Conservation (phyloP, 1,140 invertebrate genomes). For the Calliphora vicina region DNA sequence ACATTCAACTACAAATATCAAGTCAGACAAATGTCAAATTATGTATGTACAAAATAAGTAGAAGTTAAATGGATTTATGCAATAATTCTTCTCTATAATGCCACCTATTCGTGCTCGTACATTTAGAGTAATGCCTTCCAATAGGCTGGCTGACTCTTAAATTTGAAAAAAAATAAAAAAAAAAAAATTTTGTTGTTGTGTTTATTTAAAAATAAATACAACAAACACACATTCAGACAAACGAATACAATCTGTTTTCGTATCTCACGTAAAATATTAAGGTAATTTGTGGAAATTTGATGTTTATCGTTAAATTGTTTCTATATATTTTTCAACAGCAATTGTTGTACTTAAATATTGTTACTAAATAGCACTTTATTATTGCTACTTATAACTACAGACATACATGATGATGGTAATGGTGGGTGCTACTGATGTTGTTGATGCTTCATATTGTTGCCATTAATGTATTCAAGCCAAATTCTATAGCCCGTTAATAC, state of each 20-base stretch:
- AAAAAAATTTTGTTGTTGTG: no score
- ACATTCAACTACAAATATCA: neutral
- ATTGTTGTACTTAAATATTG: neutral
- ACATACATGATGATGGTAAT: no score
- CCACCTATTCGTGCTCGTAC: neutral
- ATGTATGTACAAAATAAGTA: neutral
- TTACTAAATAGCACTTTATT: neutral
- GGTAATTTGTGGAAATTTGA: slow-evolving; percentile 64
- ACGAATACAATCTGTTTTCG: slow-evolving; percentile 56
- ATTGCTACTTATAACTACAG: neutral
- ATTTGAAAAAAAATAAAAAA: neutral
- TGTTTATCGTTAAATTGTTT: slow-evolving; percentile 63
- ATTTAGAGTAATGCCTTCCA: no score
- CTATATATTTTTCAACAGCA: slow-evolving; percentile 48
- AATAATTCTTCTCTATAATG: neutral
- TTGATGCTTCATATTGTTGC: neutral
- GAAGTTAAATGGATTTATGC: neutral
- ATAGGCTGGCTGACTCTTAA: neutral
- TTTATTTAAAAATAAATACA: no score
- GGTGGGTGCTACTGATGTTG: neutral
- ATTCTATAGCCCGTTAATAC: neutral
- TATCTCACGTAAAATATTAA: slow-evolving; percentile 63
- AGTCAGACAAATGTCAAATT: slow-evolving; percentile 10
- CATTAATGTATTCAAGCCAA: neutral
- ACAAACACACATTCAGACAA: neutral